Conservation (phyloP, 2,797 vertebrate genomes). For the Zenarchopterus dispar region DNA sequence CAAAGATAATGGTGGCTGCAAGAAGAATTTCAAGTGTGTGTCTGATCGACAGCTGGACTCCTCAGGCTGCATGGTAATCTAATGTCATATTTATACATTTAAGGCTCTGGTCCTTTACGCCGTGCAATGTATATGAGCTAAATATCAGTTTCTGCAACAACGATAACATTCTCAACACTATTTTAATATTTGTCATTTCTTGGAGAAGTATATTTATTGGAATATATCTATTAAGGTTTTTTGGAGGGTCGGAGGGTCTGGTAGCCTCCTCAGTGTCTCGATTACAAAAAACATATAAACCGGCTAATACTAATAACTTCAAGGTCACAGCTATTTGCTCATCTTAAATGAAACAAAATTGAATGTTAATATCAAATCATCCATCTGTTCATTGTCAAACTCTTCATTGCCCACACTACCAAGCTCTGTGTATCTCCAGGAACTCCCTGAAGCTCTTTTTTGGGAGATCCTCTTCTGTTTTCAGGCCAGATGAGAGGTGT, state of each 20-base stretch:
- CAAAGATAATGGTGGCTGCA: constrained; percentile 95
- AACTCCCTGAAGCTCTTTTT: not conserved
- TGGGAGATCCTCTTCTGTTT: not conserved
- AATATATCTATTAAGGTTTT: not conserved
- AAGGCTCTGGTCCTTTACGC: too few relatives aligned
- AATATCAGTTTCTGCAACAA: too few relatives aligned
- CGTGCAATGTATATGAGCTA: too few relatives aligned
- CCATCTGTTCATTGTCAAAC: not conserved
- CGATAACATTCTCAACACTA: not conserved
- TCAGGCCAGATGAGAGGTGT: not conserved
- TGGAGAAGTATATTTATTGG: too few relatives aligned
- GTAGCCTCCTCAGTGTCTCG: not conserved
- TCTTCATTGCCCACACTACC: not conserved
- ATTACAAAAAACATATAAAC: not conserved
- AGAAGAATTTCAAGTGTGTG: constrained; percentile 97
- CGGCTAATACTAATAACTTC: not conserved
- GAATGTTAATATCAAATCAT: not conserved
- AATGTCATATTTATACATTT: not conserved
- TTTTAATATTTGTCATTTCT: not conserved
- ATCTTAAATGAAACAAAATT: not conserved
- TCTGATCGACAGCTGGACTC: constrained; percentile 94
- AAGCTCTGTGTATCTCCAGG: not conserved
- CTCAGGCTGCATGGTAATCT: constrained; percentile 92
- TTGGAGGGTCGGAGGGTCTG: not conserved
- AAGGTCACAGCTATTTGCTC: not conserved